phyloP scores from a whole-genome alignment of 23 tunicate genomes.

The Halocynthia aurantium region DNA sequence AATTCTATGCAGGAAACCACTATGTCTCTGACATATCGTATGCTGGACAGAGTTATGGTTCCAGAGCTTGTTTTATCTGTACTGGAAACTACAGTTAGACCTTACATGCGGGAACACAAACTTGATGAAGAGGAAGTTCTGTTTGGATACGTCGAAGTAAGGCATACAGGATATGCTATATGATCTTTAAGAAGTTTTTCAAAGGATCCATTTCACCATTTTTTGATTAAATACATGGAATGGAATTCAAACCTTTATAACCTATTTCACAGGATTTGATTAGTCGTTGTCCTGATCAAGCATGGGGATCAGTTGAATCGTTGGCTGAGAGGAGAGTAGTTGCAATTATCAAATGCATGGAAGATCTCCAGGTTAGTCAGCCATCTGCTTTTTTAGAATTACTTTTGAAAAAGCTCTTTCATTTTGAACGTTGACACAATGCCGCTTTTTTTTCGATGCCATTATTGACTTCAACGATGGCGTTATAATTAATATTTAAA shows the following conservation, averaged over 20 bases:
- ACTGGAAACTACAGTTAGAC: constrained; percentile 55
- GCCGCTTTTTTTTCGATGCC: no score
- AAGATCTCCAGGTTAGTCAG: constrained; percentile 29
- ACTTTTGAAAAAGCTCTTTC: no score
- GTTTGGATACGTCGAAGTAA: constrained; percentile 47
- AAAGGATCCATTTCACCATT: no score
- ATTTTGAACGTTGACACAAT: no score
- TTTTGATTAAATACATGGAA: no score
- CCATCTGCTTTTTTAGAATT: not conserved
- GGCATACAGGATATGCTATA: not conserved
- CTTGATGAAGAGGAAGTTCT: constrained; percentile 53
- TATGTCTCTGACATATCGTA: constrained; percentile 50
- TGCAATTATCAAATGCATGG: constrained; percentile 54
- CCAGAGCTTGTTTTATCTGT: constrained; percentile 56
- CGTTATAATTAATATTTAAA: not conserved
- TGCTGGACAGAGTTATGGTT: constrained; percentile 72
- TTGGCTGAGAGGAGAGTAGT: constrained; percentile 37
- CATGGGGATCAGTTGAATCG: constrained; percentile 41
- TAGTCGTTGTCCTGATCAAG: constrained; percentile 8
- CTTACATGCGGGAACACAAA: constrained; percentile 69
- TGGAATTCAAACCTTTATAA: no score
- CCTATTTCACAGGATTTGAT: constrained; percentile 37
- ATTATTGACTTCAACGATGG: no score
- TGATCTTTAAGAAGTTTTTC: no score
- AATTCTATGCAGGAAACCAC: constrained; percentile 50